phyloP scores from a whole-genome alignment of 2,797 vertebrate species.

The Sandelia bainsii region DNA sequence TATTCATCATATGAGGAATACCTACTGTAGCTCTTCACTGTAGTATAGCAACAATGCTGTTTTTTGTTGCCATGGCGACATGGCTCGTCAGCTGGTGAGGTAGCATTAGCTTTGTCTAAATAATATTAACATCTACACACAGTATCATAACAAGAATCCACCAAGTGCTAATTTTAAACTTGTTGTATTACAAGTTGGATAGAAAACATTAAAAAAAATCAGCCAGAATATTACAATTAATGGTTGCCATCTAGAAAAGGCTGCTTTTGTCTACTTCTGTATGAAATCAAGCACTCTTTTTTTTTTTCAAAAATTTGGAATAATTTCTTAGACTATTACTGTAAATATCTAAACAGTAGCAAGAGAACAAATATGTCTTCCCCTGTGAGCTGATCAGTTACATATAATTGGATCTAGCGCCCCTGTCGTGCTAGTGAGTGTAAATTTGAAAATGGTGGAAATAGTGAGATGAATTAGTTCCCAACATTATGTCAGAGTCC shows the following conservation, averaged over 20 bases:
- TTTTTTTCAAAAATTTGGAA: neutral
- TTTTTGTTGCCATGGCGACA: too few relatives aligned
- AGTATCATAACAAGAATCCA: too few relatives aligned
- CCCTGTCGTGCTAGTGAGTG: conserved; percentile 4
- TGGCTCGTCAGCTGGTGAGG: neutral
- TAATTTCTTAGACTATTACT: neutral
- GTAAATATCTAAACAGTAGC: conserved; percentile 2
- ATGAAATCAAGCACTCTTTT: neutral
- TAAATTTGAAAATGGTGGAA: conserved; percentile 33
- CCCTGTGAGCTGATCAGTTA: conserved; percentile 14
- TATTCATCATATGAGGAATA: too few relatives aligned
- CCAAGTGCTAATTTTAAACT: too few relatives aligned
- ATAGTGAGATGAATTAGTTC: conserved; percentile 42
- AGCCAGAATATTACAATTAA: too few relatives aligned
- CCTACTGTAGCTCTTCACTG: too few relatives aligned
- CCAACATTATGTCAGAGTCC: conserved; percentile 50
- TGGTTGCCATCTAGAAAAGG: neutral
- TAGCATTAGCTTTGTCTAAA: neutral
- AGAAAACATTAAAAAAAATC: neutral
- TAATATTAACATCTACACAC: too few relatives aligned
- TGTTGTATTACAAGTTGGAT: too few relatives aligned
- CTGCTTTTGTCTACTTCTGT: neutral
- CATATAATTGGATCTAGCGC: conserved; percentile 12
- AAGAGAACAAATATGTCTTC: neutral
- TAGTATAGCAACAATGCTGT: too few relatives aligned